phyloP scores from a whole-genome alignment of 2,113 vertebrate species.

The Bettongia penicillata region DNA sequence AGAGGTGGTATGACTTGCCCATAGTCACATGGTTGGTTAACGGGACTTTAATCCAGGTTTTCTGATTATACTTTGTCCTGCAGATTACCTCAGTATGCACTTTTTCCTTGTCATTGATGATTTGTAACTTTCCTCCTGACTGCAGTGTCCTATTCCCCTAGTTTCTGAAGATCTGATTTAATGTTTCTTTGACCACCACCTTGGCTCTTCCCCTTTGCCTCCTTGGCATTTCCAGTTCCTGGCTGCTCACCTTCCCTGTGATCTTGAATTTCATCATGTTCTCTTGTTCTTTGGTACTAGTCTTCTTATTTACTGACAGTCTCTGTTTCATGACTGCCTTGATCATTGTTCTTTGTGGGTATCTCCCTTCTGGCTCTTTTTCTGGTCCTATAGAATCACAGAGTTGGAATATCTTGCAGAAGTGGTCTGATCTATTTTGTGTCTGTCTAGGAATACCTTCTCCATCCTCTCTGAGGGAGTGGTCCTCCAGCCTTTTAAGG shows the following conservation, averaged over 20 bases:
- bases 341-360: background rate
- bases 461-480: background rate
- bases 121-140: background rate
- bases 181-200: too few relatives aligned
- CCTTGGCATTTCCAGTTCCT: background rate
- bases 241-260: background rate
- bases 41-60: background rate
- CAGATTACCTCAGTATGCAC: background rate
- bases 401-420: background rate
- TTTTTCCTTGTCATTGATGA: background rate
- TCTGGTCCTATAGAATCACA: background rate
- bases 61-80: background rate
- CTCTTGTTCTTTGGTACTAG: background rate
- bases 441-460: background rate
- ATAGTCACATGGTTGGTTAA: background rate
- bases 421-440: background rate
- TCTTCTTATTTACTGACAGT: background rate
- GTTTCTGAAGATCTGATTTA: background rate
- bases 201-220: background rate
- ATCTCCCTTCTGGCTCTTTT: background rate
- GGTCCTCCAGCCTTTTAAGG: background rate
- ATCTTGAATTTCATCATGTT: background rate
- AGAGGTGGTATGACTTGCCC: background rate
- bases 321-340: fast-evolving
- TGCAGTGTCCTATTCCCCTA: background rate